Evolutionary conservation across 2,797 vertebrate species (phyloP).

Genomic region (Ctenosaura bakeri): DNA sequence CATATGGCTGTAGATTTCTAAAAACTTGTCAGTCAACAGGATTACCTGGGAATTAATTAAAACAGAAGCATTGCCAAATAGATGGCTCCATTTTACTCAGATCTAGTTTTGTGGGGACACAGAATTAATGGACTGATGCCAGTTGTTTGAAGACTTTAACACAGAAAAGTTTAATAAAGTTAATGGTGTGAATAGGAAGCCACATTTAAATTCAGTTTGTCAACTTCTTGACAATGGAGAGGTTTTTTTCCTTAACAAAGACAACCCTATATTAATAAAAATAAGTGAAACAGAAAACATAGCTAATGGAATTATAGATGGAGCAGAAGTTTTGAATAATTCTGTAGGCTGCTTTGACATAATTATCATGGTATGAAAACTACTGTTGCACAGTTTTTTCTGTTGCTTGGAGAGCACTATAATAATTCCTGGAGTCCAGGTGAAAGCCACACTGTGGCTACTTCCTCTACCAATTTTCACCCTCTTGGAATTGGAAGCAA

Average conservation of each 20-base stretch:
- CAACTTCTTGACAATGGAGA: not conserved
- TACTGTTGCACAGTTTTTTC: not conserved
- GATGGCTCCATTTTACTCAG: not conserved
- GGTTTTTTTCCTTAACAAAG: not conserved
- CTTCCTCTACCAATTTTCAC: not conserved
- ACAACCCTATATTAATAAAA: not conserved
- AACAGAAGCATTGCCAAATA: not conserved
- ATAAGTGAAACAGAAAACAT: not conserved
- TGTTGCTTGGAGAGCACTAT: not conserved
- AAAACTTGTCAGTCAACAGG: not conserved
- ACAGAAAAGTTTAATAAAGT: not conserved
- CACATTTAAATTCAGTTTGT: not conserved
- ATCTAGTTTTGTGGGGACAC: not conserved
- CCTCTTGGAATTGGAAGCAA: not conserved
- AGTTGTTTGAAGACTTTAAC: not conserved
- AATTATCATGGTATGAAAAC: not conserved
- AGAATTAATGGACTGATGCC: not conserved
- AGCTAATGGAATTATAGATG: not conserved
- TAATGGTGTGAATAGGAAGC: not conserved
- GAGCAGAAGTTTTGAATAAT: too few species aligned
- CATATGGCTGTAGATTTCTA: not conserved
- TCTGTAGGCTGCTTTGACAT: not conserved
- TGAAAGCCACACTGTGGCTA: not conserved
- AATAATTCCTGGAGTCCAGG: not conserved
- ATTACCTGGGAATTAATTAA: not conserved